Evolutionary conservation across 2,888 invertebrate genomes (phyloP).

Genomic region (Leucoptera coffeella): DNA sequence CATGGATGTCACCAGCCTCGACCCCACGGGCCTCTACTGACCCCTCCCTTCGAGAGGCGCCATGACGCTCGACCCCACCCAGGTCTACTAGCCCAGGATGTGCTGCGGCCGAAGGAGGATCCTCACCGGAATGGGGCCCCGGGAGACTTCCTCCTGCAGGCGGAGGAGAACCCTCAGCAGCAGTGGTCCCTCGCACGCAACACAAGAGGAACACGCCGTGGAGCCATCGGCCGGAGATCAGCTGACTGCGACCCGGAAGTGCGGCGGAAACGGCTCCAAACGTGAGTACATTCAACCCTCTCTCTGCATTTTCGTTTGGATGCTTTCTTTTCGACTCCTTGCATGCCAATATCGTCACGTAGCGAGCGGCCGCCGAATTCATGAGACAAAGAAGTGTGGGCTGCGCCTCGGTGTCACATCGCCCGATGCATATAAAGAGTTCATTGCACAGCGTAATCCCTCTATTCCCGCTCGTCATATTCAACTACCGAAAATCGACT

Average conservation of each 20-base stretch:
- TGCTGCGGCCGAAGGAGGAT: constrained; percentile 36
- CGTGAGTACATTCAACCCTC: no score
- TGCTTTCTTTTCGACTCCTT: no score
- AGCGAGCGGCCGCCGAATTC: not conserved
- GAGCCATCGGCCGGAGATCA: constrained; percentile 41
- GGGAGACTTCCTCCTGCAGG: constrained; percentile 42
- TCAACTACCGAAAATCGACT: constrained; percentile 6
- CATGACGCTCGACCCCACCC: constrained; percentile 17
- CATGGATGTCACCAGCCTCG: constrained; percentile 31
- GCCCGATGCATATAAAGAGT: constrained; percentile 27
- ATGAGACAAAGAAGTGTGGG: no score
- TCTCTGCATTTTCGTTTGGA: no score
- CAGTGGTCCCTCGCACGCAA: constrained; percentile 5
- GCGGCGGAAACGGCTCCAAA: no score
- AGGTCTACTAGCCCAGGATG: constrained; percentile 17
- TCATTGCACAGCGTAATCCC: constrained; percentile 22
- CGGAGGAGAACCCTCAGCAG: constrained; percentile 26
- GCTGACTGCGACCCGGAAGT: constrained; percentile 34
- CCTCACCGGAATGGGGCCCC: constrained; percentile 31
- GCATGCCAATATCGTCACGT: no score
- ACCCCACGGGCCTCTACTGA: constrained; percentile 13
- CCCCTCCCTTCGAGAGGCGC: constrained; percentile 16
- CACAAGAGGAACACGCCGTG: constrained; percentile 24
- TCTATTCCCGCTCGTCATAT: constrained; percentile 13
- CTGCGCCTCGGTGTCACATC: constrained; percentile 5